phyloP scores from a whole-genome alignment of 2,888 invertebrate genomes.

The Stenurella melanura region DNA sequence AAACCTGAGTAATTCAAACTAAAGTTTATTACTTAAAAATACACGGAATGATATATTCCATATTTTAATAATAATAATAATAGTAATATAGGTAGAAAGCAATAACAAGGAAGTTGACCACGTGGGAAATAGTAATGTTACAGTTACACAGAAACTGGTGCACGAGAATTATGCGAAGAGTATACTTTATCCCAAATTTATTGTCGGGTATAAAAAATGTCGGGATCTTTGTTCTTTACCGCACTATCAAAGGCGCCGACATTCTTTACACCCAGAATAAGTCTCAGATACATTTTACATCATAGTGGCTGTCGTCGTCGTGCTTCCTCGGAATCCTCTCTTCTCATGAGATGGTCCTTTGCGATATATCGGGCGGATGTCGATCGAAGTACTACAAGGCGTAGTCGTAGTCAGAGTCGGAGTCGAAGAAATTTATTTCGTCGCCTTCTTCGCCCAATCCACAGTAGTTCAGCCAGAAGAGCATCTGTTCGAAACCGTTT shows the following conservation, averaged over 20 bases:
- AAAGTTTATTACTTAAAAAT: conserved; percentile 46
- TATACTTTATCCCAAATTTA: too few species aligned
- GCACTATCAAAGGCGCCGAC: too few species aligned
- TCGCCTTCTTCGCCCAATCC: conserved; percentile 46
- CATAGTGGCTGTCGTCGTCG: conserved; percentile 32
- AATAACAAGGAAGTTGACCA: conserved; percentile 37
- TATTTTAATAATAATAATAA: conserved; percentile 33
- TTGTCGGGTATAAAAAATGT: too few species aligned
- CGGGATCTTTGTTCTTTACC: too few species aligned
- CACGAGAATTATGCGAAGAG: background rate
- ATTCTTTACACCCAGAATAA: too few species aligned
- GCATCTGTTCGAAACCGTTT: conserved; percentile 54
- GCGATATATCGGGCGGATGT: conserved; percentile 56
- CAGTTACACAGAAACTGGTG: conserved; percentile 5
- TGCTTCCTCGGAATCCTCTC: conserved; percentile 1
- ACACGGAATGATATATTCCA: conserved; percentile 28
- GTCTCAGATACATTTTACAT: too few species aligned
- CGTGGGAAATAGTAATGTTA: background rate
- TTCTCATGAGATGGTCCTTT: conserved; percentile 44
- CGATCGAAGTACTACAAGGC: conserved; percentile 58
- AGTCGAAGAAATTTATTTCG: conserved; percentile 45
- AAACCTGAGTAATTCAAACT: conserved; percentile 27
- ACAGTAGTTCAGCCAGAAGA: conserved; percentile 54
- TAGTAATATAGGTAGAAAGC: conserved; percentile 25
- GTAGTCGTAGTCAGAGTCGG: too few species aligned